Evolutionary conservation across 1,140 invertebrate genomes (phyloP), one percentile per base, ranked within the genome.

Genomic region (Macrocentrus cingulum): DNA sequence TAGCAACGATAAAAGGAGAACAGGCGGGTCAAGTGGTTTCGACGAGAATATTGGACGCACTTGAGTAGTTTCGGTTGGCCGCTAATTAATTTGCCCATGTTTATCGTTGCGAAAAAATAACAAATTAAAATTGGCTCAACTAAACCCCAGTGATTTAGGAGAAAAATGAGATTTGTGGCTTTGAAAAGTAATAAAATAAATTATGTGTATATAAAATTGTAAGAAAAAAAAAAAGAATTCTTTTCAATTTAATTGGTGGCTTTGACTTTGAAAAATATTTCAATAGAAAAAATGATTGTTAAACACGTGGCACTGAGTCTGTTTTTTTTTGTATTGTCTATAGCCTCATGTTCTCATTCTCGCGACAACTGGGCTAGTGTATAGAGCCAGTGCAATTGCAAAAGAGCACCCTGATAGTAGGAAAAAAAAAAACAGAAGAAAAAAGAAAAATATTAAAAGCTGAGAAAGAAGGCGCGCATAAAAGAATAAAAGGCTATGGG

Each of bases 81-180:
- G 3, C 9, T 25, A 36, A 51, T 51, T 51, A 51, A 37, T 36
- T 51, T 19, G 13, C 16, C 32, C 16, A 51, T 51, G 49, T 51
- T 51, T 51, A 51, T 37, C 29, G 29, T 29, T 37, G 49, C 15
- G 49, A 36, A 36, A 51, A 9, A n/a, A 19, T 6, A 8, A 45
- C 18, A 19, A 45, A 45, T 18, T 45, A 45, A n/a, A n/a, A n/a
- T n/a, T n/a, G n/a, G n/a, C n/a, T n/a, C n/a, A n/a, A n/a, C n/a
- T n/a, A n/a, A n/a, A n/a, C n/a, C n/a, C n/a, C n/a, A n/a, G n/a
- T n/a, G n/a, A n/a, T n/a, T n/a, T n/a, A n/a, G n/a, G n/a, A n/a
- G n/a, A n/a, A n/a, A n/a, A n/a, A n/a, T n/a, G n/a, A n/a, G n/a
- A n/a, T n/a, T n/a, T n/a, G n/a, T n/a, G n/a, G n/a, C n/a, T n/a